Evolutionary conservation across 2,888 invertebrate genomes (phyloP), one percentile per base, ranked within the genome.

Genomic region (Megamerina dolium): DNA sequence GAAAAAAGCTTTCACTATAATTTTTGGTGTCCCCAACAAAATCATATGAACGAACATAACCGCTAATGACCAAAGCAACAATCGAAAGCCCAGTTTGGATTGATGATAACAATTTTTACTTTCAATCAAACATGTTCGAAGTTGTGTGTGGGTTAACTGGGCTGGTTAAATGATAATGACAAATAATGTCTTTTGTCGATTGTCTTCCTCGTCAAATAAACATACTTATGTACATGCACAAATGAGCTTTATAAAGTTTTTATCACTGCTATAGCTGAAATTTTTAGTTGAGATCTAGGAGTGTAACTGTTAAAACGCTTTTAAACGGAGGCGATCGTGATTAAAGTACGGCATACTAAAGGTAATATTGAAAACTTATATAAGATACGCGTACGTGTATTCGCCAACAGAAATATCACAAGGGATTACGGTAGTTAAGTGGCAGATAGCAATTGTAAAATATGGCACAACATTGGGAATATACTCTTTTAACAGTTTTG

Each of bases 231-330:
- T 55, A 54, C 56, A 55, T 49, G 53, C 54, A 47, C 34, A 44
- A 46, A 49, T 30, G 49, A 54, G 52, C 54, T 54, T 54, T 50
- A 50, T 48, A 45, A 51, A 54, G 50, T 52, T 64, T 58, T 51
- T 55, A 55, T n/a, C n/a, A n/a, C n/a, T n/a, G n/a, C n/a, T n/a
- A n/a, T n/a, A n/a, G n/a, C n/a, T 57, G 55, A 56, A 55, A 57
- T 55, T 50, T 61, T 65, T 63, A 64, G 65, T 64, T 59, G 58
- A 58, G 60, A 60, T 64, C 60, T 59, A 61, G 58, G 57, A 63
- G 52, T 48, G 48, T 47, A 51, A 49, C 45, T 33, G 54, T 54
- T 48, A 45, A 52, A 54, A 52, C 50, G 53, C 37, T 27, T 26
- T 32, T 26, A 6, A 23, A 23, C 23, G 23, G 23, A 23, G 10